Base-by-base conservation (phyloP, 2,888 invertebrate genomes). In the Anthoptus insignis region DNA sequence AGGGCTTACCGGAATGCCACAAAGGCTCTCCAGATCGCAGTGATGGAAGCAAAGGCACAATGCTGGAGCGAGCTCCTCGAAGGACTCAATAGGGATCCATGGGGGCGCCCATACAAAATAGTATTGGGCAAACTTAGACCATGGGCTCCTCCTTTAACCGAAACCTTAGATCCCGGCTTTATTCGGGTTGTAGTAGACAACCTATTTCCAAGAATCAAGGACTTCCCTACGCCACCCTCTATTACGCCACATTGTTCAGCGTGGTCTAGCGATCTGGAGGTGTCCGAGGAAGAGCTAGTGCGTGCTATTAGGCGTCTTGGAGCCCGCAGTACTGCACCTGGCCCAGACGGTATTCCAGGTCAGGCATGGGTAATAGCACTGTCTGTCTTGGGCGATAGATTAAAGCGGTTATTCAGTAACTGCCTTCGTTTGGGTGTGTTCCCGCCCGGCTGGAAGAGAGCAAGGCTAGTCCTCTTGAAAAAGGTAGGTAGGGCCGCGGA, bases 391-490 rank as follows among this genome's bases (percentile, higher is more conserved):
- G 47, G 47, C 1, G 11, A 5, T 11, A 47, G 13, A 4, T 13
- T 47, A 4, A 2, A 11, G 11, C 19, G 13, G 3, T 8, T 47
- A 3, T 21, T 47, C 3, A 47, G 5, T 9, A 47, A 21, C 47
- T 27, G 50, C 32, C n/a, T 66, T 2, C 21, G 21, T 9, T 13
- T 27, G 5, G 59, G 59, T 21, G 16, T 19, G 13, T 65, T 68
- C 59, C 63, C 65, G 9, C n/a, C 27, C 3, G n/a, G 11, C 14
- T 65, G 67, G 57, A 67, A 72, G 42, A 52, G 53, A 22, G 68
- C 67, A 0, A 60, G 59, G 19, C 64, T 64, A n/a, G 37, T 56
- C 6, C 37, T 37, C n/a, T 3, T 37, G n/a, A 37, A 37, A n/a
- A 37, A 37, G 37, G n/a, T 3, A 37, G 68, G 70, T 0, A 53